These are phyloP conservation scores for Coluber constrictor DNA, from an alignment of 2,797 vertebrate species.

Conservation along the genomic window DNA sequence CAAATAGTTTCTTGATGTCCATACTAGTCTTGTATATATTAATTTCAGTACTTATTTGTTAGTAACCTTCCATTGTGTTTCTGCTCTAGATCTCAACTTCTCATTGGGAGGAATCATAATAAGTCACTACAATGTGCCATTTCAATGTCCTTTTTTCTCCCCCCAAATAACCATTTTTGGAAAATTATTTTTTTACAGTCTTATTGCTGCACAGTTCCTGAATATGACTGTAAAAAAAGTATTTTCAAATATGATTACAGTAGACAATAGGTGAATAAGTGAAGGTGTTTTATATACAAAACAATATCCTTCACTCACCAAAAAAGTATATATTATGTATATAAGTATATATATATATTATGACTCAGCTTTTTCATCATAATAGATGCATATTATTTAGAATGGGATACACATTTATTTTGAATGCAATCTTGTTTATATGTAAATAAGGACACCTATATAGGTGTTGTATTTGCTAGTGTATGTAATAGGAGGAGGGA, in stretches of 20 bases:
- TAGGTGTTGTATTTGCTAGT: neutral
- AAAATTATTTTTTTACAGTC: neutral
- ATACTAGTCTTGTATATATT: neutral
- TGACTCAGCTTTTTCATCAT: neutral
- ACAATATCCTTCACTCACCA: neutral
- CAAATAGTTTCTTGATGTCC: neutral
- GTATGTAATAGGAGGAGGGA: neutral
- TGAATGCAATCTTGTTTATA: neutral
- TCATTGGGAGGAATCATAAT: neutral
- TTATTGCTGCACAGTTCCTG: neutral
- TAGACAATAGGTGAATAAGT: neutral
- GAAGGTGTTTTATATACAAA: neutral
- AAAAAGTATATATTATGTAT: neutral
- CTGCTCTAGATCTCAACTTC: neutral
- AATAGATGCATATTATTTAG: neutral
- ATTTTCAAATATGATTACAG: neutral
- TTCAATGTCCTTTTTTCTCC: neutral
- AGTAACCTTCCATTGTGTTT: neutral
- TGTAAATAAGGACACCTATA: neutral
- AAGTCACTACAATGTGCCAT: neutral
- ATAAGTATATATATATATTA: neutral
- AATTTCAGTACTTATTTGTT: neutral
- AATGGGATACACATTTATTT: neutral
- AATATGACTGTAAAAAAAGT: neutral
- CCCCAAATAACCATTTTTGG: neutral